A percentile compares a stretch with the other conserved stretches of the same genome.
Evolutionary conservation across 2,888 invertebrate genomes (phyloP).

Genomic region (Drosophila meridiana): DNA sequence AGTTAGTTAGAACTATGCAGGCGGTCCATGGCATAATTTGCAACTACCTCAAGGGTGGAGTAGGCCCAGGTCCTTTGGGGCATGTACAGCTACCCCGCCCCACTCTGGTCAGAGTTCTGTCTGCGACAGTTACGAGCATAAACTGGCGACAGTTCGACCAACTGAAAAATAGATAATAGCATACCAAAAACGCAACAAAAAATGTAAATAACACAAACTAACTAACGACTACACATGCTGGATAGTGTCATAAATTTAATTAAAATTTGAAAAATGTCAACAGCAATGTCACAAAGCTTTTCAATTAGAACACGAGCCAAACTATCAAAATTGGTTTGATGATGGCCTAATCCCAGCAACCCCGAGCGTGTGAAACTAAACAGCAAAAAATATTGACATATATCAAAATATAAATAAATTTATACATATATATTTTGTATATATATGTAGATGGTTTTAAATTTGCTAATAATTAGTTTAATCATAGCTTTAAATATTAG

Average conservation of each 20-base stretch:
- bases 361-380: slow-evolving; percentile 38
- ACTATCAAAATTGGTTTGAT: slow-evolving; percentile 34
- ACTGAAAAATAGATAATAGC: slow-evolving; percentile 46
- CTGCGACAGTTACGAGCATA: slow-evolving; percentile 42
- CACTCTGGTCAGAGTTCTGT: slow-evolving; percentile 21
- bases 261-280: slow-evolving; percentile 73
- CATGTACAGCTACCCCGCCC: slow-evolving; percentile 4
- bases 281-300: slow-evolving; percentile 59
- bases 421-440: background rate
- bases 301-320: slow-evolving; percentile 62
- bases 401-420: slow-evolving; percentile 6
- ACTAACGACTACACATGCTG: slow-evolving; percentile 9
- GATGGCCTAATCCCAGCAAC: slow-evolving; percentile 24
- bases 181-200: background rate
- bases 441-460: background rate
- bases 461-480: slow-evolving; percentile 7
- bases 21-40: slow-evolving; percentile 55
- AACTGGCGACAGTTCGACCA: slow-evolving; percentile 47
- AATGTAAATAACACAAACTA: background rate
- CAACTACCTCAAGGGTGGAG: slow-evolving; percentile 33
- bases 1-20: slow-evolving; percentile 31
- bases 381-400: slow-evolving; percentile 14
- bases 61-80: slow-evolving; percentile 28
- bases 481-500: slow-evolving; percentile 3
- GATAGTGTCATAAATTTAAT: slow-evolving; percentile 66